Evolutionary conservation across 1,140 invertebrate genomes (phyloP).

Genomic region (Zaprionus nigranus): DNA sequence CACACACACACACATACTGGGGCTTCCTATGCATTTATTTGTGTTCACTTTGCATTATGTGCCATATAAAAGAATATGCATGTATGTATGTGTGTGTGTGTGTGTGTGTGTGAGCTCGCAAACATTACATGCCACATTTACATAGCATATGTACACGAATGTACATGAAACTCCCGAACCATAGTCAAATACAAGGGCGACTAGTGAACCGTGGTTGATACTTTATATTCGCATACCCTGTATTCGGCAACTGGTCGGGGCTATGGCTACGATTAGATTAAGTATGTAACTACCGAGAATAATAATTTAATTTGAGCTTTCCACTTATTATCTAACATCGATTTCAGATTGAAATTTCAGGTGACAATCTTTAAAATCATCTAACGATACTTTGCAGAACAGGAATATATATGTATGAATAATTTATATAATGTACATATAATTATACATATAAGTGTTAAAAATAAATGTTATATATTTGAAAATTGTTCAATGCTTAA

Average conservation of each 20-base stretch:
- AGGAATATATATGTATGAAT: neutral
- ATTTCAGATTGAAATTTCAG: neutral
- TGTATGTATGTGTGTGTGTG: neutral
- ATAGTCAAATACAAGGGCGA: conserved; percentile 15
- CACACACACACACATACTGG: conserved; percentile 18
- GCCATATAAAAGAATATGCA: conserved; percentile 21
- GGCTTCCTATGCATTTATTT: conserved; percentile 5
- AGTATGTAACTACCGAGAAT: neutral
- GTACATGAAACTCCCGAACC: conserved; percentile 15
- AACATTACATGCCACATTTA: conserved; percentile 35
- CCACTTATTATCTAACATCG: neutral
- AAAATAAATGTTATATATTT: no score
- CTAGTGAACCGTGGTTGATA: conserved; percentile 3
- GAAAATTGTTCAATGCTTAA: neutral
- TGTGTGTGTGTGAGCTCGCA: neutral
- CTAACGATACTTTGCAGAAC: neutral
- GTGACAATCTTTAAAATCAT: no score
- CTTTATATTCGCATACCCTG: conserved; percentile 5
- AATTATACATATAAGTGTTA: no score
- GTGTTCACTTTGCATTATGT: conserved; percentile 9
- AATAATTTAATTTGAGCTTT: neutral
- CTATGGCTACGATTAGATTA: neutral
- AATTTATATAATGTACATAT: no score
- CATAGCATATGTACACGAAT: conserved; percentile 39
- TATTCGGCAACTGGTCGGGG: neutral